These are phyloP conservation scores for Sorex fumeus DNA, from an alignment of 2,113 vertebrate genomes.

Conservation along the genomic window DNA sequence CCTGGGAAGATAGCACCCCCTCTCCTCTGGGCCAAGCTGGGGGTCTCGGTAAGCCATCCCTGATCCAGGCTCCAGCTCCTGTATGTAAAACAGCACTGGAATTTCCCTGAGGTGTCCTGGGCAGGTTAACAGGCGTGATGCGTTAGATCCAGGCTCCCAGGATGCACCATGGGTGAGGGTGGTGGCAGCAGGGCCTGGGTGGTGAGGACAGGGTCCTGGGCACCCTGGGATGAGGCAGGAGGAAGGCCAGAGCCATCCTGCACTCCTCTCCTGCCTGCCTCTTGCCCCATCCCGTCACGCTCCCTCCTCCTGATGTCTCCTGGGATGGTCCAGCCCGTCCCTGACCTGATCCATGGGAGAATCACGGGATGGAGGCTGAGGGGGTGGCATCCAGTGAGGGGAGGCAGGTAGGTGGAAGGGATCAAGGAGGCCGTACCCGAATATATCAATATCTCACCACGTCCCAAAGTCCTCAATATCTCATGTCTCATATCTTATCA, in stretches of 20 bases:
- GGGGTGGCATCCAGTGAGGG: neutral
- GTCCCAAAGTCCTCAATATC: neutral
- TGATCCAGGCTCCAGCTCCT: neutral
- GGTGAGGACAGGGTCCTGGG: fast-evolving
- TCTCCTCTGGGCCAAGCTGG: fast-evolving
- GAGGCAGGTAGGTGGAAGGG: too few species aligned
- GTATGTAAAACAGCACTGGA: neutral
- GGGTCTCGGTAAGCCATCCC: neutral
- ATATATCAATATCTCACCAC: neutral
- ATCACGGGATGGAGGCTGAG: neutral
- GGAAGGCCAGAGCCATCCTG: too few species aligned
- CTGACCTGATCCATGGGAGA: too few species aligned
- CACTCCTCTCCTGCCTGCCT: neutral
- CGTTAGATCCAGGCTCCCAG: neutral
- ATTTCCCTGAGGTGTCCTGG: neutral
- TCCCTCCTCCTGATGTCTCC: neutral
- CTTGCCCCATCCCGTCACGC: neutral
- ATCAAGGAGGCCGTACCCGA: neutral
- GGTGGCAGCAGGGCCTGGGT: too few species aligned
- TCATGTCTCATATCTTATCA: neutral
- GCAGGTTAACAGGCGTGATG: neutral
- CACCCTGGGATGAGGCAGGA: fast-evolving
- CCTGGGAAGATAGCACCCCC: neutral
- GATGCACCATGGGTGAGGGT: neutral
- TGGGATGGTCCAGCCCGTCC: neutral